A percentile compares a stretch with the other conserved stretches of the same genome.
phyloP scores from a whole-genome alignment of 2,113 vertebrate species.

The Phylloscopus trochilus region DNA sequence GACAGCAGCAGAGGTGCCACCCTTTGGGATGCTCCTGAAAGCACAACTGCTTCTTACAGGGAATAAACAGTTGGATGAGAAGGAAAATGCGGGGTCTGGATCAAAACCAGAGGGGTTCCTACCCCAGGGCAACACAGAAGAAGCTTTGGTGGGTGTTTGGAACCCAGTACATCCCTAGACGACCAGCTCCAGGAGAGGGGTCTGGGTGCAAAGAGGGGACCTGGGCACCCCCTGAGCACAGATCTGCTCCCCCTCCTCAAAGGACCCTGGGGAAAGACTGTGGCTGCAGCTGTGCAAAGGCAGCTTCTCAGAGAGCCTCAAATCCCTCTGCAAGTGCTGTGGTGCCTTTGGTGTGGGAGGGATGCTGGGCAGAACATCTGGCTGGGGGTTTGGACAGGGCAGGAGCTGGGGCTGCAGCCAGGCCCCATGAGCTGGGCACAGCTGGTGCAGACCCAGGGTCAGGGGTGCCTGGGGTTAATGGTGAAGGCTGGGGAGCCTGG shows the following conservation, averaged over 20 bases:
- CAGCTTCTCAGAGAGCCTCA: background rate
- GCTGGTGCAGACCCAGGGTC: too few species aligned
- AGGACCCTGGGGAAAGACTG: background rate
- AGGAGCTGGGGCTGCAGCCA: fast-evolving
- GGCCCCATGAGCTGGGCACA: fast-evolving
- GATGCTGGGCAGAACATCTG: background rate
- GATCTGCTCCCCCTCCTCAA: background rate
- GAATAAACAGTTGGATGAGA: background rate
- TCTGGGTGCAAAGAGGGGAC: background rate
- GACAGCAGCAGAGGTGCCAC: background rate
- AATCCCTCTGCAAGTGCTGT: too few species aligned
- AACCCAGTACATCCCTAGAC: background rate
- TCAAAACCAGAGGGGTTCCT: background rate
- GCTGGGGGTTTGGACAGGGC: fast-evolving
- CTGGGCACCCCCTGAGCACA: fast-evolving
- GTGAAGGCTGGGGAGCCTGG: background rate
- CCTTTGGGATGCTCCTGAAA: background rate
- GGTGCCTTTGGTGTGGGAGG: background rate
- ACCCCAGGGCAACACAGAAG: background rate
- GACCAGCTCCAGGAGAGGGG: background rate
- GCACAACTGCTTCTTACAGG: background rate
- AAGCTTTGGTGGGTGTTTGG: background rate
- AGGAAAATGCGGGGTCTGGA: background rate
- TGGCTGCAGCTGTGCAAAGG: background rate
- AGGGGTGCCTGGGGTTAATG: background rate